Percentiles rank a stretch among this genome's conserved stretches.
These are phyloP conservation scores for Drosophila fungiperda DNA, from an alignment of 2,888 invertebrate genomes.

Conservation along the genomic window DNA sequence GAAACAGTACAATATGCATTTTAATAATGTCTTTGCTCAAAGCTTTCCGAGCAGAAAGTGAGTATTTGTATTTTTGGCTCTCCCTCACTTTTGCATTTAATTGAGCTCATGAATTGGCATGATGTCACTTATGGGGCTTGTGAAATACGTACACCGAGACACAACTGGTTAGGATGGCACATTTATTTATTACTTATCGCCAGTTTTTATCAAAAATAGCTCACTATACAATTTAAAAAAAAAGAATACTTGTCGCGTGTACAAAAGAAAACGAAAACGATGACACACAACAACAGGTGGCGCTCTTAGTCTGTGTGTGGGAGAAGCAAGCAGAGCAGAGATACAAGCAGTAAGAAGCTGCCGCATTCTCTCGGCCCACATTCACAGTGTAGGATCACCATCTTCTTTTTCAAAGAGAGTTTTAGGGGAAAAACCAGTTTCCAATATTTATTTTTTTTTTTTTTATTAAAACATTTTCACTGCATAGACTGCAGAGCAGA, in stretches of 20 bases:
- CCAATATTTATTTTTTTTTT: slow-evolving; percentile 18
- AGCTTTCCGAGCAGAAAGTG: too few relatives aligned
- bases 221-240: neutral
- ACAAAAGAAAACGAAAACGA: slow-evolving; percentile 14
- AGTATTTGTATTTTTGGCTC: neutral
- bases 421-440: slow-evolving; percentile 56
- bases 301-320: slow-evolving; percentile 60
- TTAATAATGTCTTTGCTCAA: neutral
- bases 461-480: slow-evolving; percentile 31
- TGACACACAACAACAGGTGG: slow-evolving; percentile 74
- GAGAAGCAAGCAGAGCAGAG: slow-evolving; percentile 12
- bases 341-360: neutral
- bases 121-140: slow-evolving; percentile 63
- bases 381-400: slow-evolving; percentile 22
- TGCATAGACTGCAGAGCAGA: slow-evolving; percentile 17
- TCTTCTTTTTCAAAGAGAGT: slow-evolving; percentile 17
- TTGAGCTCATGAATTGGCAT: slow-evolving; percentile 61
- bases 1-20: slow-evolving; percentile 6
- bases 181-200: slow-evolving; percentile 42
- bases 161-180: slow-evolving; percentile 16
- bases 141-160: slow-evolving; percentile 16
- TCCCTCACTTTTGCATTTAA: slow-evolving; percentile 26
- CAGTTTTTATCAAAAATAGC: slow-evolving; percentile 45
- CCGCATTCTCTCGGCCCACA: slow-evolving; percentile 21
- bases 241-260: slow-evolving; percentile 4